Evolutionary conservation across 2,888 invertebrate species (phyloP).

Genomic region (Chloroclysta siterata): DNA sequence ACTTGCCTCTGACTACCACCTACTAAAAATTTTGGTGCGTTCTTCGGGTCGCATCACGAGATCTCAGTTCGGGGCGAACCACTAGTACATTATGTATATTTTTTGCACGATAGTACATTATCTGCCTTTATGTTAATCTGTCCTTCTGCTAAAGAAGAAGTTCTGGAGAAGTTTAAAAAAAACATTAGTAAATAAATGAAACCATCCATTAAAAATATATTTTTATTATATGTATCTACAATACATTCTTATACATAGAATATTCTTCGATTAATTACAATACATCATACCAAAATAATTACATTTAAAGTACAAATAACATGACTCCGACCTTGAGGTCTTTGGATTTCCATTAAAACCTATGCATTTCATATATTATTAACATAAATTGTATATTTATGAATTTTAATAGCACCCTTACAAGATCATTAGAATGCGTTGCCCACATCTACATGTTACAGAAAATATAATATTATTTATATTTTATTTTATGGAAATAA

Average conservation of each 20-base stretch:
- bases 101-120: too few relatives aligned
- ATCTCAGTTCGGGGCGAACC: too few relatives aligned
- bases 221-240: slow-evolving; percentile 79
- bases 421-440: slow-evolving; percentile 27
- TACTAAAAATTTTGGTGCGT: too few relatives aligned
- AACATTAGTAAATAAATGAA: slow-evolving; percentile 30
- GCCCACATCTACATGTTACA: slow-evolving; percentile 5
- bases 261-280: too few relatives aligned
- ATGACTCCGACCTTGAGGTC: slow-evolving; percentile 79
- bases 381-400: slow-evolving; percentile 28
- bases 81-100: too few relatives aligned
- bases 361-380: slow-evolving; percentile 52
- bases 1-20: too few relatives aligned
- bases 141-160: too few relatives aligned
- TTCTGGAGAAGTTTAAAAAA: not conserved
- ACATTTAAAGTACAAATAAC: slow-evolving; percentile 68
- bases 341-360: slow-evolving; percentile 61
- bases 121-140: too few relatives aligned
- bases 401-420: slow-evolving; percentile 63
- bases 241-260: too few relatives aligned
- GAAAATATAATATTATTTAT: slow-evolving; percentile 40
- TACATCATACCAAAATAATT: slow-evolving; percentile 61
- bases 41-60: too few relatives aligned
- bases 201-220: slow-evolving; percentile 62
- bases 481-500: slow-evolving; percentile 61